Evolutionary conservation across 2,113 vertebrate species (phyloP), one percentile per base, ranked within the genome.

Genomic region (Chamaetylas fuelleborni): DNA sequence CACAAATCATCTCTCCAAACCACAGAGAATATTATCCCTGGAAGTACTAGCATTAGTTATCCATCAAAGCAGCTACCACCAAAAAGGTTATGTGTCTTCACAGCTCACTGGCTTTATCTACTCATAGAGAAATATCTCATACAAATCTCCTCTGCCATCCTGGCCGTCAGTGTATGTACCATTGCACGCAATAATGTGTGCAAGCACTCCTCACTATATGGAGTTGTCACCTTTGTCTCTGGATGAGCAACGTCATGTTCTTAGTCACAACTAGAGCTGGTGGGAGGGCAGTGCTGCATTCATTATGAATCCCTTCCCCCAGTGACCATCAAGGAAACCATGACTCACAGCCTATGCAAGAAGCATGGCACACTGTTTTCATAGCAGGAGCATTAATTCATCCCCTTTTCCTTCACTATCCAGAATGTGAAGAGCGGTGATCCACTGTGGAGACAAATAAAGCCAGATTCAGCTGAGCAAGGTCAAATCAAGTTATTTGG

Each of bases 61-160:
- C 73, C 58, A 81, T 56, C 3, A 13, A 28, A 66, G 72, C 24
- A 54, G 47, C 29, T 54, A 83, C 64, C 5, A 11, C 25, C 1
- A 3, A 76, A 76, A 79, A 85, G 61, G 57, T 80, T 79, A 40
- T 60, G 13, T 43, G 62, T 61, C 86, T 94, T 95, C 54, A 77
- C 73, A 90, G 77, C 69, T 90, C 76, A 53, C 70, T 92, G 86
- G 26, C 36, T 90, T 91, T 86, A 70, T 86, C 87, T 70, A 13
- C 64, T 93, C 24, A 20, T 14, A 26, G 79, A 93, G 51, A 47
- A 91, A 47, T 76, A 76, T 50, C 57, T 92, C 78, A 60, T 19
- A 64, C 8, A 36, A 87, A 82, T 62, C 26, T 89, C 58, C 62
- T 22, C 70, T 53, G 70, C 64, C 47, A 58, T 48, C 51, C 82